Evolutionary conservation across 53 echinoderm and acorn worm genomes (phyloP).

Genomic region (Antedon mediterranea): DNA sequence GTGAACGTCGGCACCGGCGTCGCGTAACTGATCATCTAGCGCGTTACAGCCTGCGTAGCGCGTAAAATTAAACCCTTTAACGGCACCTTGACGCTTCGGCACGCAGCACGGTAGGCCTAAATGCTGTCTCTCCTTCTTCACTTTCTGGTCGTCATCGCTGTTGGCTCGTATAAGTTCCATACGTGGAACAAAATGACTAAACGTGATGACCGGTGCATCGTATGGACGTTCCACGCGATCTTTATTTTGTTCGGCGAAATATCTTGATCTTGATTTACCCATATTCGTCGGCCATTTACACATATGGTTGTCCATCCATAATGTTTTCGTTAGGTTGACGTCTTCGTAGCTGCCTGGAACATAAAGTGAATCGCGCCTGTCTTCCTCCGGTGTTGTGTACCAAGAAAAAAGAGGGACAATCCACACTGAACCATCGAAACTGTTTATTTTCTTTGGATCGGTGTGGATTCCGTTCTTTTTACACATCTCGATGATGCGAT

Average conservation of each 20-base stretch:
- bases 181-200: conserved; percentile 90
- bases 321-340: conserved; percentile 17
- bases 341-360: conserved; percentile 32
- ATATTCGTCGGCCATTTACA: conserved; percentile 72
- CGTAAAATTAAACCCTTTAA: conserved; percentile 84
- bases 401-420: conserved; percentile 88
- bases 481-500: conserved; percentile 51
- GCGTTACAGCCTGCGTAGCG: conserved; percentile 73
- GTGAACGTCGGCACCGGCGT: conserved; percentile 44
- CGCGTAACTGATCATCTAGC: conserved; percentile 61
- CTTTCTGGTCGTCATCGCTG: conserved; percentile 31
- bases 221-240: conserved; percentile 33
- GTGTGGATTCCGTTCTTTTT: conserved; percentile 45
- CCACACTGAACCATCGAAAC: conserved; percentile 36
- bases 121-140: conserved; percentile 33
- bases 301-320: conserved; percentile 97
- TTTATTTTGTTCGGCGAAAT: conserved; percentile 45
- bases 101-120: conserved; percentile 38
- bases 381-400: conserved; percentile 93
- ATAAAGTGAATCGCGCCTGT: conserved; percentile 44
- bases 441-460: conserved; percentile 36
- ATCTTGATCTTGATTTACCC: conserved; percentile 52
- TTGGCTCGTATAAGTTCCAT: conserved; percentile 57
- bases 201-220: conserved; percentile 77
- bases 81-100: conserved; percentile 64